These are phyloP conservation scores for Ectropis crepuscularia DNA, from an alignment of 2,888 invertebrate genomes.

Conservation along the genomic window DNA sequence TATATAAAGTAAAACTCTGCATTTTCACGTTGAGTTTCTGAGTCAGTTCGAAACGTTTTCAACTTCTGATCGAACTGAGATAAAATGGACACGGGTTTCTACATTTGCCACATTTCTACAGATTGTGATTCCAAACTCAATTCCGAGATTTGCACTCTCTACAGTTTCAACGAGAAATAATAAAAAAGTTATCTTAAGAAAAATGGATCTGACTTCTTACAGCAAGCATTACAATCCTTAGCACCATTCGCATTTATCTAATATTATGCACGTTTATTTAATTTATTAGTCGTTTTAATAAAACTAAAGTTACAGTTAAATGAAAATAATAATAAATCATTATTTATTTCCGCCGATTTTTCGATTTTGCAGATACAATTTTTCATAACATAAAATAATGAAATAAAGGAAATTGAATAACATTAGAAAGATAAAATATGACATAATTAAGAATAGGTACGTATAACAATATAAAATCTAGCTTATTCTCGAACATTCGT, in stretches of 20 bases:
- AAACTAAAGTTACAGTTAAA: no score
- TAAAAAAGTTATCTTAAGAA: background rate
- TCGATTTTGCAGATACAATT: no score
- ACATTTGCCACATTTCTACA: slow-evolving; percentile 4
- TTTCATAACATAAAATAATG: no score
- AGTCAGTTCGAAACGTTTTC: slow-evolving; percentile 11
- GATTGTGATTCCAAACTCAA: slow-evolving; percentile 8
- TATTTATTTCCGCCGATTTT: no score
- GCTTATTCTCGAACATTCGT: no score
- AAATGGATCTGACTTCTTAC: background rate
- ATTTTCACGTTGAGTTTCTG: slow-evolving; percentile 4
- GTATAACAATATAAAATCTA: no score
- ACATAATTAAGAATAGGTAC: no score
- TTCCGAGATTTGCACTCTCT: slow-evolving; percentile 1
- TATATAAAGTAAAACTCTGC: slow-evolving; percentile 4
- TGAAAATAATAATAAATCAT: no score
- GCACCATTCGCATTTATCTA: background rate
- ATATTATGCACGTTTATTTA: background rate
- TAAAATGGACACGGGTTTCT: background rate
- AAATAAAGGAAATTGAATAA: no score
- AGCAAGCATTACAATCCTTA: background rate
- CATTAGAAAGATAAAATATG: no score
- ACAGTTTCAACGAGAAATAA: slow-evolving; percentile 1
- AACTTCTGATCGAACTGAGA: slow-evolving; percentile 15
- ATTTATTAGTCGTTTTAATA: background rate